Evolutionary conservation across 2,797 vertebrate species (phyloP), one percentile per base, ranked within the genome.

Genomic region (Danio jaintianensis): DNA sequence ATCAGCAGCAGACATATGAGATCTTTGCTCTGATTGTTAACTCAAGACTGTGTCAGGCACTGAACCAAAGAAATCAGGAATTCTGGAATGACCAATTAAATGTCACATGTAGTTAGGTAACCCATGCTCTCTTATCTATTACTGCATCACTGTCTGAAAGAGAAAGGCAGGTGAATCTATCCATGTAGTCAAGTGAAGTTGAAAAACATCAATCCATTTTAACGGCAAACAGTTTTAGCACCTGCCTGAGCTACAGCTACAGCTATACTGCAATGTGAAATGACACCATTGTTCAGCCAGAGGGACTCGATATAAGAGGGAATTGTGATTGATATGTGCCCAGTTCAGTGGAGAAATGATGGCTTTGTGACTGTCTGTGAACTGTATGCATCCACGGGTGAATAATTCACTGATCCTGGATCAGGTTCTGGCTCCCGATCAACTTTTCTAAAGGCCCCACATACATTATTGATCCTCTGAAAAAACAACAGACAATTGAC

Each of bases 381-480:
- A 80, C 48, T 22, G 67, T 55, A 78, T 42, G 56, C 69, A 62
- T 56, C 52, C 64, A 63, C 53, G 78, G 62, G 83, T 86, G 85
- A 87, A 87, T 87, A 82, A 87, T 87, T 87, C 78, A 84, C 82
- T 77, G 71, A 85, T 82, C 80, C 80, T 72, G 71, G 84, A 84
- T 87, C 74, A 84, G 75, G 84, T 87, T 87, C 75, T 85, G 62
- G 75, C 77, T 85, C 59, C 66, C 36, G 74, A 79, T 83, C 75
- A 61, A 67, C 80, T 73, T 82, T 91, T 94, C 90, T 92, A 94
- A 93, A 89, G 91, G 84, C 71, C 64, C 10, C 68, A 66, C 87
- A 94, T 95, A 86, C 88, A 96, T 94, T 94, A 96, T 96, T 96
- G 88, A 95, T 92, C 73, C 52, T 75, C 77, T 63, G 20, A 79